Evolutionary conservation across 2,888 invertebrate species (phyloP).

Genomic region (Caenorhabditis imperialis): DNA sequence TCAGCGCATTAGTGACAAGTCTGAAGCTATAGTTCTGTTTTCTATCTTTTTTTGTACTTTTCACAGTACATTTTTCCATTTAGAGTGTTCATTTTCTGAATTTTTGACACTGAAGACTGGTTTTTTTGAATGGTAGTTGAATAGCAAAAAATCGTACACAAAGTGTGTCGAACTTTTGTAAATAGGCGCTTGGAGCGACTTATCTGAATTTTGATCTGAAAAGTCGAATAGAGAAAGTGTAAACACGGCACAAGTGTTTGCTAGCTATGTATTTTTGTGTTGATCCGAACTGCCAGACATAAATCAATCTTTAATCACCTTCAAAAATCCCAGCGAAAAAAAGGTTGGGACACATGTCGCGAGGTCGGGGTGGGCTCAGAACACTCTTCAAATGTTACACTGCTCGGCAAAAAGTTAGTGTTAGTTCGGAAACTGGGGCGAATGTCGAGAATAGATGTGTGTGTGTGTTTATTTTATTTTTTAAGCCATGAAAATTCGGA

Average conservation of each 20-base stretch:
- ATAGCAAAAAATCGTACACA: neutral
- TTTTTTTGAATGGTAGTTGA: constrained; percentile 6
- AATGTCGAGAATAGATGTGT: no score
- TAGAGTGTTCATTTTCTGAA: no score
- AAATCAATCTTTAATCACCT: no score
- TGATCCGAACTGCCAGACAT: no score
- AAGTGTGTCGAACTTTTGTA: no score
- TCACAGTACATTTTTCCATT: no score
- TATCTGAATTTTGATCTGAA: constrained; percentile 27
- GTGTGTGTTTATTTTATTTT: constrained; percentile 49
- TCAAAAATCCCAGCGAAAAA: neutral
- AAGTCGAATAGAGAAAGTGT: neutral
- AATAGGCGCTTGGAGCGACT: neutral
- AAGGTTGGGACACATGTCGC: constrained; percentile 29
- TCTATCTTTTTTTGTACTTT: no score
- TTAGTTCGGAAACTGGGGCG: constrained; percentile 11
- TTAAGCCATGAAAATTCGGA: no score
- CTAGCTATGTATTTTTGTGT: no score
- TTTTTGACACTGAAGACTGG: neutral
- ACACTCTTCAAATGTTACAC: constrained; percentile 46
- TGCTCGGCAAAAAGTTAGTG: constrained; percentile 32
- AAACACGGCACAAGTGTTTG: no score
- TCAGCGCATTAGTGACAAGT: constrained; percentile 1
- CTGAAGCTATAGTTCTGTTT: neutral
- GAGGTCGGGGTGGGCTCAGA: constrained; percentile 1